Evolutionary conservation across 2,113 vertebrate genomes (phyloP).

Genomic region (Mixornis gularis): DNA sequence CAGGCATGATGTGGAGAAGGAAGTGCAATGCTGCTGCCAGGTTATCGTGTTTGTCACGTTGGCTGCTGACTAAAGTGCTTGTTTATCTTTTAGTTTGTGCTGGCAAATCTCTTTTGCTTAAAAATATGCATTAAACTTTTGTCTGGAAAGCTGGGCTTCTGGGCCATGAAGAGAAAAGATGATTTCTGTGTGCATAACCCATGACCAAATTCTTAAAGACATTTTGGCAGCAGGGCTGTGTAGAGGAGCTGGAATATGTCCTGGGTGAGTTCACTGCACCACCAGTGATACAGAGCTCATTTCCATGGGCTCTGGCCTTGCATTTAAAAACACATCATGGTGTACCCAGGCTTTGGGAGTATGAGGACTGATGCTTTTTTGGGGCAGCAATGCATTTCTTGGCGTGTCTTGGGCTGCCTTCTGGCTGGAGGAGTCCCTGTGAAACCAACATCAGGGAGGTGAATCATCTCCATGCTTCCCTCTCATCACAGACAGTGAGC

Average conservation of each 20-base stretch:
- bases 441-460: background rate
- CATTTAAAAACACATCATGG: background rate
- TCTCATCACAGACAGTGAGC: background rate
- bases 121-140: background rate
- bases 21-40: background rate
- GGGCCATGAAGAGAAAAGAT: background rate
- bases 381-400: background rate
- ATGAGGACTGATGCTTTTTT: background rate
- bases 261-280: background rate
- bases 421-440: background rate
- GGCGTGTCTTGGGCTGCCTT: background rate
- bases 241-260: background rate
- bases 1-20: background rate
- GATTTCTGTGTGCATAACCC: background rate
- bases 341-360: background rate
- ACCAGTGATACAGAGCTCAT: fast-evolving
- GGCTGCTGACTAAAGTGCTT: background rate
- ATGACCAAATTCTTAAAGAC: background rate
- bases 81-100: background rate
- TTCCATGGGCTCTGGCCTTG: background rate
- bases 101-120: background rate
- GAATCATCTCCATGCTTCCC: background rate
- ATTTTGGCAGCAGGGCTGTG: background rate
- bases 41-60: fast-evolving
- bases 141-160: background rate